A percentile compares a stretch with the other conserved stretches of the same genome.
phyloP scores from a whole-genome alignment of 2,797 vertebrate species.

The Hydrolagus colliei region DNA sequence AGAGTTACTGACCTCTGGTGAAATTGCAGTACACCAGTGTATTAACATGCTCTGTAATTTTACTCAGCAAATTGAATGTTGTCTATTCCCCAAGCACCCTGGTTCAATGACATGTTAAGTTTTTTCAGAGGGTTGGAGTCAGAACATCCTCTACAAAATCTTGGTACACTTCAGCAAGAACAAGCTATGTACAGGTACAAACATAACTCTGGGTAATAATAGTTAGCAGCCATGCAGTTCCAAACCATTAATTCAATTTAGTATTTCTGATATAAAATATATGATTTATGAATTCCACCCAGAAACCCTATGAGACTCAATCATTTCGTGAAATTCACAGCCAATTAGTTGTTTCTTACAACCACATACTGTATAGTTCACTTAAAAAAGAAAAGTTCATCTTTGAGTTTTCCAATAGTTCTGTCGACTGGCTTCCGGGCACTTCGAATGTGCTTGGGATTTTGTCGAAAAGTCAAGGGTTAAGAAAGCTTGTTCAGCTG shows the following conservation, averaged over 20 bases:
- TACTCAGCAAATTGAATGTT: background rate
- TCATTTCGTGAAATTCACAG: background rate
- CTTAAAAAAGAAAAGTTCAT: background rate
- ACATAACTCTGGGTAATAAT: background rate
- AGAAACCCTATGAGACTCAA: slow-evolving; percentile 10
- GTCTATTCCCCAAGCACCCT: background rate
- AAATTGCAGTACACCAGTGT: background rate
- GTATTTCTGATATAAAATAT: background rate
- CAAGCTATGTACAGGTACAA: too few species aligned
- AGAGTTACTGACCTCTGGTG: background rate
- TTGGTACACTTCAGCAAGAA: too few species aligned
- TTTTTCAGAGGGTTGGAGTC: background rate
- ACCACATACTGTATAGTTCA: background rate
- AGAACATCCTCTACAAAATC: background rate
- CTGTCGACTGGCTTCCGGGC: background rate
- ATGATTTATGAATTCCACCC: background rate
- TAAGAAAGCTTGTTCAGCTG: background rate
- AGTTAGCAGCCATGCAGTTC: background rate
- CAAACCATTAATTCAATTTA: slow-evolving; percentile 6
- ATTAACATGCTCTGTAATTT: background rate
- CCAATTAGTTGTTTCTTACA: background rate
- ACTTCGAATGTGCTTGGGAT: background rate
- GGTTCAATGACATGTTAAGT: background rate
- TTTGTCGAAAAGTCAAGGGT: background rate
- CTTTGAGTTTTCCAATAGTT: background rate